Percentiles rank a stretch among this genome's conserved stretches.
Conservation (phyloP, 2,797 vertebrate genomes). For the Ataeniobius toweri region DNA sequence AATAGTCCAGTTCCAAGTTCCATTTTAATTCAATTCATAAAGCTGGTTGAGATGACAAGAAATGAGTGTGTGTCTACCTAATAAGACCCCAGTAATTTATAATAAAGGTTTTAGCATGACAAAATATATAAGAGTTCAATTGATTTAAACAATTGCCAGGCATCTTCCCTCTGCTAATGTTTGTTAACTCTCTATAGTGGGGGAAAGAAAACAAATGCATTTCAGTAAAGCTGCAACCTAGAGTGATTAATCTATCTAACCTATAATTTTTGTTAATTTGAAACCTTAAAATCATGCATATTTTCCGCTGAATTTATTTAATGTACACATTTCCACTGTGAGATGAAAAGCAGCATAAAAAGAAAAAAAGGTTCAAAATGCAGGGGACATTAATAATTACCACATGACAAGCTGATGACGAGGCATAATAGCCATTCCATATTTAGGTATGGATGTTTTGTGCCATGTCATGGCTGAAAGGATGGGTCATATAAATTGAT, state of each 20-base stretch:
- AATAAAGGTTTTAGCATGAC: background rate
- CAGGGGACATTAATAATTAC: conserved; percentile 35
- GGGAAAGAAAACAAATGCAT: no score
- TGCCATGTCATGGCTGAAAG: conserved; percentile 57
- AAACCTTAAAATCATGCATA: background rate
- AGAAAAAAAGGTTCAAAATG: conserved; percentile 20
- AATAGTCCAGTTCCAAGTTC: background rate
- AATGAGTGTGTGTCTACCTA: background rate
- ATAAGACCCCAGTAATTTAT: background rate
- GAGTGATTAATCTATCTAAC: no score
- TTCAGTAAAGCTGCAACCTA: no score
- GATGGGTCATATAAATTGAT: conserved; percentile 69
- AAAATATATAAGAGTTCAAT: background rate
- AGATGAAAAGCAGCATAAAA: conserved; percentile 6
- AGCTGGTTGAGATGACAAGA: background rate
- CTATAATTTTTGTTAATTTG: background rate
- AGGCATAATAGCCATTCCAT: conserved; percentile 33
- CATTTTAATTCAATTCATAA: background rate
- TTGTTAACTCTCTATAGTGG: no score
- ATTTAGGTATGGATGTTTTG: conserved; percentile 56
- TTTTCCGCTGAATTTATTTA: background rate
- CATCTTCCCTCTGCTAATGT: background rate
- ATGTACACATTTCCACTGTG: background rate
- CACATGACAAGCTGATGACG: conserved; percentile 32
- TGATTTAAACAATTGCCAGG: background rate